Base-by-base conservation (phyloP, 2,888 invertebrate species). In the Synanthedon myopaeformis region DNA sequence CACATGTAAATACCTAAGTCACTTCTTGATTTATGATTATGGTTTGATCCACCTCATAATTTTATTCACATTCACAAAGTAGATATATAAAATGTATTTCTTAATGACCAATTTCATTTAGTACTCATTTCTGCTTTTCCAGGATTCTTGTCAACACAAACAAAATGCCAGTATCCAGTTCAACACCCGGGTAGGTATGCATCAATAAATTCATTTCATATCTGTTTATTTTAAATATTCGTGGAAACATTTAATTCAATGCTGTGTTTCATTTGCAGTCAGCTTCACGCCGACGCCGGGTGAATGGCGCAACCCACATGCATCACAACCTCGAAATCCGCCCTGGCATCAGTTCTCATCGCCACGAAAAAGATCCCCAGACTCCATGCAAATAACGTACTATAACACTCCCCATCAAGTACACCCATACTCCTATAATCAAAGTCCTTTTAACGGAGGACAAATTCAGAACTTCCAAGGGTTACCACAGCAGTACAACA, bases 141-240 rank as follows among this genome's bases (percentile, higher is more conserved):
- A 87, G 86, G 80, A 70, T 66, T 79, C 6, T 61, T 82, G 12
- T 58, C 79, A 17, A 55, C 70, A 42, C 65, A 66, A 53, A 65
- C 69, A 61, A 64, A 61, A 76, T 74, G 83, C 66, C 84, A 86
- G 65, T 76, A 74, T 55, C 64, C 70, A 61, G 76, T 62, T 59
- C 82, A 74, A 67, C 86, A 84, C 64, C 82, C 78, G 82, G 87
- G 87, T 87, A 87, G 87, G 87, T 87, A 87, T 69, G 87, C 87
- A 87, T 87, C 87, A 82, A 70, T 67, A 61, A 35, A 35, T 35
- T 35, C 10, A 35, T 10, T 35, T 35, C 35, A 10, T 35, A 35
- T 10, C 35, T 35, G 35, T 35, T 35, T 8, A 35, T 35, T 35
- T 35, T 35, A 35, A 35, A 2, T 10, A 10, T 35, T 35, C 35